Conservation (phyloP, 2,797 vertebrate species). For the Ciconia nigra region DNA sequence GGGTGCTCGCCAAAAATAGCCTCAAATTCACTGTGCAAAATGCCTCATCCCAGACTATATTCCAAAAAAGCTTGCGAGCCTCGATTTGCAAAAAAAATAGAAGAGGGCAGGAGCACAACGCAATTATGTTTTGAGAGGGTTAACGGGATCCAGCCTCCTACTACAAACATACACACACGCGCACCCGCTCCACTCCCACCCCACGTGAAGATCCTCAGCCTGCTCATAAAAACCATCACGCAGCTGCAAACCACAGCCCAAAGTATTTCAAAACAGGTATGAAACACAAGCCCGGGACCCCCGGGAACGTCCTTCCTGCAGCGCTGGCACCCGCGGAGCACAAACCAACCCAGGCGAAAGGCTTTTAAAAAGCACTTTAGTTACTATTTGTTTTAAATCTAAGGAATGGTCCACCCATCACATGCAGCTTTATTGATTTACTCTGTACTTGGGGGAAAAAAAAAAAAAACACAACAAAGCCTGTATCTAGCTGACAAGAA, state of each 20-base stretch:
- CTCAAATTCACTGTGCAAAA: background rate
- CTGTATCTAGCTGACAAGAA: background rate
- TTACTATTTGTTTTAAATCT: background rate
- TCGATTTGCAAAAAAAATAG: accelerated
- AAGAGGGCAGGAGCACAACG: background rate
- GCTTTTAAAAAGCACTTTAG: background rate
- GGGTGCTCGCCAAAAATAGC: background rate
- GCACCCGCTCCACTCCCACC: background rate
- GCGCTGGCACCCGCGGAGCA: accelerated
- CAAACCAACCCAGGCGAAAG: accelerated
- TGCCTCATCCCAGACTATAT: accelerated
- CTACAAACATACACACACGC: accelerated
- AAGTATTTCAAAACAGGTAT: accelerated
- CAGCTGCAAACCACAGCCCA: background rate
- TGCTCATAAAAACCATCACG: accelerated
- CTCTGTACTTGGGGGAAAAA: background rate
- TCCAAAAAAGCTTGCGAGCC: background rate
- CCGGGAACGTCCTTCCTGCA: background rate
- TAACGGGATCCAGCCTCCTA: background rate
- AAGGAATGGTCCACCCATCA: background rate
- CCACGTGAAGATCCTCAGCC: background rate
- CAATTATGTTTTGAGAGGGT: accelerated
- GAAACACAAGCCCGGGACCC: background rate
- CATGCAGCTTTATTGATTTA: background rate
- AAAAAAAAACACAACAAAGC: background rate